Evolutionary conservation across 2,888 invertebrate species (phyloP), one percentile per base, ranked within the genome.

Genomic region (Creontiades dilutus): DNA sequence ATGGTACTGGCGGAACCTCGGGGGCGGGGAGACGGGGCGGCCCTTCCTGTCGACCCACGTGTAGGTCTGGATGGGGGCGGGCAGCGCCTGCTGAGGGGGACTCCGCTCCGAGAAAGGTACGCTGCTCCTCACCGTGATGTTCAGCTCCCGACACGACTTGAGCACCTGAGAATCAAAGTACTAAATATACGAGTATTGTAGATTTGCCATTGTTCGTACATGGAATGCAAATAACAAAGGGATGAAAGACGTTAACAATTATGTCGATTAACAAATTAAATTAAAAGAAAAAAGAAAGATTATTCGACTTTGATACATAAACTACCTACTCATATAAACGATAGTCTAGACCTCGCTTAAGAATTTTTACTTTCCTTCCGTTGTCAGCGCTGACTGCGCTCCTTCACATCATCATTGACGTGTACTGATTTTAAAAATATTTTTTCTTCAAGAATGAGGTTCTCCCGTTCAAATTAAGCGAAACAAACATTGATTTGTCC

Each of bases 11-110:
- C 96, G 89, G 61, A 91, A 91, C n/a, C 89, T 90, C 27, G 96
- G 96, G 85, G 98, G 98, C 47, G 98, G 98, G 28, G 96, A 95
- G 0, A 96, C 97, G 0, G 98, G 97, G 91, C 98, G 94, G 5
- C 98, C 98, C 93, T 97, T 96, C 90, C 97, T 95, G 94, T 98
- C 98, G 95, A 98, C 97, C 98, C 98, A 98, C 90, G 97, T 97
- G 86, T 97, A 19, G 92, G 94, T 92, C 92, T 94, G 92, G 91
- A 94, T 92, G 92, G 94, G 78, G 92, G 92, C 93, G 93, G 95
- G 91, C 94, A 94, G 19, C 94, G 93, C 92, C 93, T 92, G 91
- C 80, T 91, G 92, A 37, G 92, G 91, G 23, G 91, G 92, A 7
- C 92, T 91, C 16, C 91, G 91, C 23, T 94, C 91, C 92, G 94